phyloP scores from a whole-genome alignment of 1,140 invertebrate genomes.

The Panonychus citri region DNA sequence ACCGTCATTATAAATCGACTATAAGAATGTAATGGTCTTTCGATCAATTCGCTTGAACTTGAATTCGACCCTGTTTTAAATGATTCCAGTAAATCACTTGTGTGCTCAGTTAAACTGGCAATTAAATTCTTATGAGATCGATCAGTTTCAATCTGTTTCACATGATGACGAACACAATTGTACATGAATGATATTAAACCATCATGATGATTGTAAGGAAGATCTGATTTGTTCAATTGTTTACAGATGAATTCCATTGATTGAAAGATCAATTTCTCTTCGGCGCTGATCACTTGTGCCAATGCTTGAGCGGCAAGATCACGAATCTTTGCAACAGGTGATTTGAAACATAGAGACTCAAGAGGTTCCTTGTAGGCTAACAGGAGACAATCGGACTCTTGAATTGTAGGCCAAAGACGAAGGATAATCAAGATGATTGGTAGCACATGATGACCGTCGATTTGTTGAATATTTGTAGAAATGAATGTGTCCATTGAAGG shows the following conservation, averaged over 20 bases:
- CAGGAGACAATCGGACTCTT: not conserved
- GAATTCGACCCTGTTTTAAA: not conserved
- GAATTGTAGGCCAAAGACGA: not conserved
- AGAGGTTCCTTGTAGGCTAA: slow-evolving; percentile 4
- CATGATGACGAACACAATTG: not conserved
- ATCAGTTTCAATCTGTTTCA: not conserved
- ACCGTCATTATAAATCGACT: not conserved
- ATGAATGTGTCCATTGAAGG: slow-evolving; percentile 25
- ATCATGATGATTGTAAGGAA: not conserved
- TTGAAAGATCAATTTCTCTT: slow-evolving; percentile 8
- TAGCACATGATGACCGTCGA: not conserved
- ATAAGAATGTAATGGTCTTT: not conserved
- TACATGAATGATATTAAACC: not conserved
- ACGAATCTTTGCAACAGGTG: slow-evolving; percentile 32
- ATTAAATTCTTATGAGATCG: not conserved
- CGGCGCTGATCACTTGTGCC: not conserved
- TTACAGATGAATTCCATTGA: not conserved
- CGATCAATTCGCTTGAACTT: not conserved
- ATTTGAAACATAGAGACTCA: slow-evolving; percentile 50
- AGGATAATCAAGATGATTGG: not conserved
- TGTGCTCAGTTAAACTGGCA: not conserved
- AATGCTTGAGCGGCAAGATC: slow-evolving; percentile 11
- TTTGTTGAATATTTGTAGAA: not conserved
- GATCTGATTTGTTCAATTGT: not conserved
- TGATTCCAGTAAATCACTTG: too few relatives aligned